Percentiles rank a stretch among this genome's conserved stretches.
These are phyloP conservation scores for Melanerpes formicivorus DNA, from an alignment of 2,113 vertebrate species.

Conservation along the genomic window DNA sequence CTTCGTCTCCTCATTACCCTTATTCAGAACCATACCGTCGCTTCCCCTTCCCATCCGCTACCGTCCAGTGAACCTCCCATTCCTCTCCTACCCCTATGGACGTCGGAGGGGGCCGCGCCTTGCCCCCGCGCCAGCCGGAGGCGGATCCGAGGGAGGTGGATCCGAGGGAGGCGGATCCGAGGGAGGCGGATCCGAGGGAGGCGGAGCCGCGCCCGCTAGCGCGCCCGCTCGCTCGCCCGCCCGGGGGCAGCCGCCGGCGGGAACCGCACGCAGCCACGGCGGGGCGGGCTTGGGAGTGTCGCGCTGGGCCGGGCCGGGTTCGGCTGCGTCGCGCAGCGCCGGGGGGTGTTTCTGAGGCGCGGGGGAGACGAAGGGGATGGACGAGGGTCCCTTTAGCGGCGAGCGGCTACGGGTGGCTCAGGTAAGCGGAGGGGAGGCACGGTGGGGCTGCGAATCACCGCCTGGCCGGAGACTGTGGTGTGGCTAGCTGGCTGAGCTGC, in stretches of 20 bases:
- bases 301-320: neutral
- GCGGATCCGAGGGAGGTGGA: neutral
- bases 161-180: neutral
- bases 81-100: accelerated
- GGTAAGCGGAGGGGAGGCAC: neutral
- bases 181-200: constrained; percentile 5
- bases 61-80: too few relatives aligned
- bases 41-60: neutral
- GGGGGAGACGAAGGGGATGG: constrained; percentile 17
- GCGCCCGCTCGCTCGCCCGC: neutral
- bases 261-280: neutral
- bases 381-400: neutral
- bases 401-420: neutral
- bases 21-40: neutral
- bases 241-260: neutral
- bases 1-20: neutral
- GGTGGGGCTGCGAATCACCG: neutral
- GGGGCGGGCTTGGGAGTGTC: neutral
- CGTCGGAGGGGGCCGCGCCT: too few relatives aligned
- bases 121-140: too few relatives aligned
- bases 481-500: neutral
- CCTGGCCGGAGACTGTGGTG: neutral
- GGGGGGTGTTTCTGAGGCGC: neutral
- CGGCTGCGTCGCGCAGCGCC: neutral
- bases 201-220: too few relatives aligned